Evolutionary conservation across 2,888 invertebrate genomes (phyloP).

Genomic region (Drosophila niveifrons): DNA sequence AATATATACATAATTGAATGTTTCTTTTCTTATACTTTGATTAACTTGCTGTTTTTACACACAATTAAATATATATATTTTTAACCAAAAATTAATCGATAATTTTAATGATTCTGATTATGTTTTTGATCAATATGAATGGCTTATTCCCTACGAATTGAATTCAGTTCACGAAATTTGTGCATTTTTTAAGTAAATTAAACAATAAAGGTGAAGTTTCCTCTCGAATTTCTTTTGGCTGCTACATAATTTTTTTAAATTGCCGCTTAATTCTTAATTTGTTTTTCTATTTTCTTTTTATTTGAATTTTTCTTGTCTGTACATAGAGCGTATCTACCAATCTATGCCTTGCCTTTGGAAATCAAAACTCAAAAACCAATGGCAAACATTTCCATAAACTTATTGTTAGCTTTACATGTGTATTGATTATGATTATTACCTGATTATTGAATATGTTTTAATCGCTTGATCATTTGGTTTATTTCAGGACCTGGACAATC

Average conservation of each 20-base stretch:
- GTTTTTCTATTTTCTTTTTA: conserved; percentile 31
- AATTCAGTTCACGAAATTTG: conserved; percentile 50
- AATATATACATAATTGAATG: conserved; percentile 68
- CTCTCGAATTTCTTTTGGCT: conserved; percentile 78
- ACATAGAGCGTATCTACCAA: conserved; percentile 16
- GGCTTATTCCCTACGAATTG: conserved; percentile 70
- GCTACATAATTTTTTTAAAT: conserved; percentile 53
- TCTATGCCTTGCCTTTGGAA: conserved; percentile 38
- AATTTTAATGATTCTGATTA: conserved; percentile 58
- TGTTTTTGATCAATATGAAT: conserved; percentile 61
- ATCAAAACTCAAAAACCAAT: conserved; percentile 31
- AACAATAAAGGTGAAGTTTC: conserved; percentile 84
- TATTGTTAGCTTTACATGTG: conserved; percentile 75
- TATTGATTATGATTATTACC: no score
- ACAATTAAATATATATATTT: conserved; percentile 50
- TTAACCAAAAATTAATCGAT: conserved; percentile 78
- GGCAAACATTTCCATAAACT: conserved; percentile 48
- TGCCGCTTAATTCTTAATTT: conserved; percentile 46
- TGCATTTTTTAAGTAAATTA: conserved; percentile 38
- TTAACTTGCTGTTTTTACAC: conserved; percentile 69
- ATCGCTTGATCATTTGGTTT: conserved; percentile 56
- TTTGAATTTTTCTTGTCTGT: conserved; percentile 43
- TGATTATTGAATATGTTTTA: conserved; percentile 2
- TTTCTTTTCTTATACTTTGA: conserved; percentile 67
- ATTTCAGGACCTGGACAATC: conserved; percentile 88